Evolutionary conservation across 1,140 invertebrate genomes (phyloP), one percentile per base, ranked within the genome.

Genomic region (Dolichoris vasculosae): DNA sequence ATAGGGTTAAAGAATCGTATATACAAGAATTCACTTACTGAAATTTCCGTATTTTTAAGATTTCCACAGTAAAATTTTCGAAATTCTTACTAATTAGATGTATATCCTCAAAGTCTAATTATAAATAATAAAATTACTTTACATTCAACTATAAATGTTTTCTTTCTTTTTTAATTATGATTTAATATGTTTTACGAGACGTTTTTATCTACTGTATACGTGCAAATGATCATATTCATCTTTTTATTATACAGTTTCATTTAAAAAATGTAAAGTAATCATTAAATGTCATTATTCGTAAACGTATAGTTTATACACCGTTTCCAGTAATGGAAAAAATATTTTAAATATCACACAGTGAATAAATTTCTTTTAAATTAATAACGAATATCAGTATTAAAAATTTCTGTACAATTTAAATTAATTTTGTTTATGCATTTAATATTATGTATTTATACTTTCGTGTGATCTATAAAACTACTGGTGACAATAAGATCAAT

Each of bases 41-140:
- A 71, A 67, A 71, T 71, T 82, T 82, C 7, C 38, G 40, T 64
- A 51, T 71, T 51, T 55, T 71, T 40, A 71, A 82, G 4, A 51
- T 46, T 2, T 3, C 1, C 40, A 81, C 3, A 2, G 59, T 48
- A 17, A 48, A 81, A 30, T 81, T 81, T 43, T 51, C 35, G 48
- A 55, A 35, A 35, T 77, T 55, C 46, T 20, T 35, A 32, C 7
- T 55, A 35, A 77, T 55, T 77, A 23, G 20, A 77, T 51, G 30
- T 32, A 51, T 32, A 48, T 6, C 15, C 26, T 3, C 15, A 40
- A 73, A 40, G 32, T 26, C 6, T 2, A 73, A 73, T 73, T 73
- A 17, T 17, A 17, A 8, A 17, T 17, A 51, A 51, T 51, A 51
- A 51, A 2, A 51, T 51, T 13, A 8, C 11, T 51, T 51, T 51